Conservation (phyloP, 1,140 invertebrate genomes). For the Brachionus sp. region DNA sequence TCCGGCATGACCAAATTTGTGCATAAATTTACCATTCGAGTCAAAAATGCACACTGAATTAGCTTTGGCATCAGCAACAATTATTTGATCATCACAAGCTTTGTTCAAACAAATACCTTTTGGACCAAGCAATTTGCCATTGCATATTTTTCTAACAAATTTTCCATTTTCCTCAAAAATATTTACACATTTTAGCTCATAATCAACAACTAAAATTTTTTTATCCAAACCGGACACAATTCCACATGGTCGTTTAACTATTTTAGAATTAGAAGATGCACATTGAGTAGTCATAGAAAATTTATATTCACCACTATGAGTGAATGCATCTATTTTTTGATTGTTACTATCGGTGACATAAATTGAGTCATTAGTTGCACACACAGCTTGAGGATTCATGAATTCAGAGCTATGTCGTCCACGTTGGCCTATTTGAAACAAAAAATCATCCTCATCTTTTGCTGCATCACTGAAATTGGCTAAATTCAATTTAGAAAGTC, state of each 20-base stretch:
- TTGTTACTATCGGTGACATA: conserved; percentile 65
- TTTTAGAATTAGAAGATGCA: conserved; percentile 58
- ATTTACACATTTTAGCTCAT: conserved; percentile 64
- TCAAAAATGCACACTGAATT: conserved; percentile 63
- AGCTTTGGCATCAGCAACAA: conserved; percentile 66
- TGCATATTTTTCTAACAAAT: conserved; percentile 63
- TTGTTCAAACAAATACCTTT: conserved; percentile 63
- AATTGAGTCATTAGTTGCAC: conserved; percentile 57
- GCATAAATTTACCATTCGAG: conserved; percentile 58
- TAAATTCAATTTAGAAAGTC: conserved; percentile 10
- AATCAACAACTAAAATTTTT: conserved; percentile 65
- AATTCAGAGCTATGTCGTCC: conserved; percentile 64
- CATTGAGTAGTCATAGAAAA: conserved; percentile 62
- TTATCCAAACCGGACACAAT: conserved; percentile 62
- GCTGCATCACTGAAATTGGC: not conserved
- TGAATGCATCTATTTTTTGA: conserved; percentile 58
- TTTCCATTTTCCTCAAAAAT: conserved; percentile 63
- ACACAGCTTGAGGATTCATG: conserved; percentile 64
- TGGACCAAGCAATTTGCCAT: conserved; percentile 63
- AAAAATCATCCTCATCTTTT: conserved; percentile 39
- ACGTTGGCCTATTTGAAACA: conserved; percentile 57
- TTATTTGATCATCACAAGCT: conserved; percentile 60
- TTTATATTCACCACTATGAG: conserved; percentile 53
- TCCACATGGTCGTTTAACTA: conserved; percentile 64
- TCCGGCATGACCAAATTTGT: conserved; percentile 51